These are phyloP conservation scores for Oryzias javanicus DNA, from an alignment of 2,113 vertebrate genomes.

Conservation along the genomic window DNA sequence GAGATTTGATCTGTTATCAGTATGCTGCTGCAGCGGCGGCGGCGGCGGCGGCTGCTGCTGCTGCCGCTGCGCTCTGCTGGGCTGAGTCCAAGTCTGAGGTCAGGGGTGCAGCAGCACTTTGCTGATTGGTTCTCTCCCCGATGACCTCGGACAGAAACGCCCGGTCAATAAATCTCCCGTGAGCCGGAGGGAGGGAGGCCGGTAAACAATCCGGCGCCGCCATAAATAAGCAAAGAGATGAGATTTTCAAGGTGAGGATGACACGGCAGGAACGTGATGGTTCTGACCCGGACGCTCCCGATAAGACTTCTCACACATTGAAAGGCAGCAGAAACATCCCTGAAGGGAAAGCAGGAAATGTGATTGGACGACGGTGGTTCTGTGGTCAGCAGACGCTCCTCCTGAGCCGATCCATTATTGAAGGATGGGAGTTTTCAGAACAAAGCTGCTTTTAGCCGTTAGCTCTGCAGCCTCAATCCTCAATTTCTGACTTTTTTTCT, in stretches of 20 bases:
- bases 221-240: constrained; percentile 18
- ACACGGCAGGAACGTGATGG: no score
- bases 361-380: no score
- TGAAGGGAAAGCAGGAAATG: no score
- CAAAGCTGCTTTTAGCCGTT: no score
- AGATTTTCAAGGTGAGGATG: constrained; percentile 19
- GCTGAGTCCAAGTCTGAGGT: constrained; percentile 48
- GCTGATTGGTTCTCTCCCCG: constrained; percentile 54
- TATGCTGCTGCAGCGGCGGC: constrained; percentile 27
- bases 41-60: not conserved
- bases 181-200: not conserved
- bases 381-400: no score
- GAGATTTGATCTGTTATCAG: constrained; percentile 27
- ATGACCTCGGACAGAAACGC: constrained; percentile 47
- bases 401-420: no score
- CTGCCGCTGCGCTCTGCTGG: constrained; percentile 8
- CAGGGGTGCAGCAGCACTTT: constrained; percentile 9
- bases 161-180: constrained; percentile 34
- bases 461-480: no score
- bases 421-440: no score
- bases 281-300: no score
- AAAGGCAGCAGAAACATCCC: no score
- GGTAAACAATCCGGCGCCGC: constrained; percentile 15
- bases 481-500: no score
- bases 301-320: no score